Evolutionary conservation across 1,140 invertebrate species (phyloP).

Genomic region (Brachionus koreanus): DNA sequence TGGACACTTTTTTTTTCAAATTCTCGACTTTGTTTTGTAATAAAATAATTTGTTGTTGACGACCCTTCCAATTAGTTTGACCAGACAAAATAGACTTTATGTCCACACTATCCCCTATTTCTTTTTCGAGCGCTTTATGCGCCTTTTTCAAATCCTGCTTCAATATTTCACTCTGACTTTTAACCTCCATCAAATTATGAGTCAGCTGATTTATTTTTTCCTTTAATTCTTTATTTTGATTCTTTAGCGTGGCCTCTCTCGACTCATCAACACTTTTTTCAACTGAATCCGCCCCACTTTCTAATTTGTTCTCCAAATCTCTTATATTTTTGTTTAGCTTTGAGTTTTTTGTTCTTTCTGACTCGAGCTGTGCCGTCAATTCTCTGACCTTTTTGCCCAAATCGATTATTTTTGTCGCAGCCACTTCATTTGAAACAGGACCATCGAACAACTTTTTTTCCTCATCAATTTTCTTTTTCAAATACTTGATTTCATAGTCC

Average conservation of each 20-base stretch:
- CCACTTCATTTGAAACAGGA: conserved; percentile 48
- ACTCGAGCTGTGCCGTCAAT: conserved; percentile 54
- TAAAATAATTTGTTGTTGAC: conserved; percentile 54
- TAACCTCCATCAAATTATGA: conserved; percentile 55
- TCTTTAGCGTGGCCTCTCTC: background rate
- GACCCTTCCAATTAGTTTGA: conserved; percentile 53
- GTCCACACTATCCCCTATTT: conserved; percentile 56
- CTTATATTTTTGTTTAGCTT: conserved; percentile 54
- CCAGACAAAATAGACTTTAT: conserved; percentile 52
- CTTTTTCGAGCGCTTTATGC: conserved; percentile 55
- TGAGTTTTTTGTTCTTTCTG: conserved; percentile 53
- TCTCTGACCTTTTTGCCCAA: conserved; percentile 57
- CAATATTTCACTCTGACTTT: conserved; percentile 52
- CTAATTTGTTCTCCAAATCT: conserved; percentile 50
- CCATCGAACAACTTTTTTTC: conserved; percentile 47
- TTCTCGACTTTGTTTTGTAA: conserved; percentile 54
- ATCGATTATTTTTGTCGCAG: conserved; percentile 57
- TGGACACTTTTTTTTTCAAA: conserved; percentile 20
- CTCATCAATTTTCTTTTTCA: conserved; percentile 55
- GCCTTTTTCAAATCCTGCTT: conserved; percentile 56
- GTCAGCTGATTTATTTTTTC: conserved; percentile 50
- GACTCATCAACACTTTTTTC: conserved; percentile 46
- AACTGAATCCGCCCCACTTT: background rate
- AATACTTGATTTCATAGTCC: conserved; percentile 56
- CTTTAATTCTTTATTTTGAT: conserved; percentile 43